Evolutionary conservation across 2,113 vertebrate genomes (phyloP), one percentile per base, ranked within the genome.

Genomic region (Melanerpes aurifrons): DNA sequence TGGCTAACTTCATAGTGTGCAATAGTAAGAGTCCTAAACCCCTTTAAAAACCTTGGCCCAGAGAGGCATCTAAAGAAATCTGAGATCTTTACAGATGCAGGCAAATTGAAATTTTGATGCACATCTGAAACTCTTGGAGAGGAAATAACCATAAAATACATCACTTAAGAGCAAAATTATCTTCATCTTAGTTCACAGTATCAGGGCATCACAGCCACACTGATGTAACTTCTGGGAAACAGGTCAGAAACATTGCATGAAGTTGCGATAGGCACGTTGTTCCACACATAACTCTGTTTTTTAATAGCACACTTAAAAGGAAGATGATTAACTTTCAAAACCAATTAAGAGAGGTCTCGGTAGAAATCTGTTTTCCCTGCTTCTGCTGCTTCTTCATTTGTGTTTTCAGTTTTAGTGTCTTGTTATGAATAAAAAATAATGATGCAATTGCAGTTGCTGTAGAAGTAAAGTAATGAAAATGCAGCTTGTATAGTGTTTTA

Each of bases 311-410:
- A 26, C 26, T 82, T 75, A 68, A 79, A 68, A 57, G 68, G 45
- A 64, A 73, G 31, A 59, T 68, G 25, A 82, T 94, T 78, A 76
- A 53, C 28, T 91, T 91, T 66, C 47, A 80, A 87, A 86, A 32
- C 4, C 8, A 32, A 6, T 50, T 62, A 14, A 71, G 35, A 66
- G 17, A 74, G n/a, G 7, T 70, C 71, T 94, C 19, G 8, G 8
- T 67, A 68, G 85, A 80, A 86, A 83, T 82, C 9, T 63, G 3
- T 83, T 86, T 86, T 67, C 47, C 13, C 11, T 61, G 5, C 28
- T 87, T 2, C 43, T 70, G 9, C 53, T 82, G 9, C 35, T 73
- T 62, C 40, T 81, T 88, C 2, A 10, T 56, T 66, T 66, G 2
- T 37, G 21, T 29, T 87, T 79, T 85, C 54, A 63, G 29, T 76